Evolutionary conservation across 2,797 vertebrate genomes (phyloP).

Genomic region (Emys orbicularis): DNA sequence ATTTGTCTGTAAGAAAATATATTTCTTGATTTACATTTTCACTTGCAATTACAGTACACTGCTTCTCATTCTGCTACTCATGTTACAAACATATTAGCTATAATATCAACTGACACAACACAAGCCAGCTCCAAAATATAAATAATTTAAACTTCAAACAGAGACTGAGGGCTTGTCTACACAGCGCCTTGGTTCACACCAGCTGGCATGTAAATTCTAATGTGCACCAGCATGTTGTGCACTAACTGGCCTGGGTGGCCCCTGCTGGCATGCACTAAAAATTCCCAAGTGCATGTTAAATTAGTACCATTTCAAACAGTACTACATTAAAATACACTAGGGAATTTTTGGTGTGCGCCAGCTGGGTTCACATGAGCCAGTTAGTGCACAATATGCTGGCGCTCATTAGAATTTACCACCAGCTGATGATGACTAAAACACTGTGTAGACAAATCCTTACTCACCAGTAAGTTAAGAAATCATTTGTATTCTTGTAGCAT

Average conservation of each 20-base stretch:
- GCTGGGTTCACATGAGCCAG: background rate
- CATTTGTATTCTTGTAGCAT: background rate
- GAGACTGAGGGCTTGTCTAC: background rate
- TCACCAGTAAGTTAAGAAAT: background rate
- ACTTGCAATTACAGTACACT: background rate
- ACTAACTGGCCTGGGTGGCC: background rate
- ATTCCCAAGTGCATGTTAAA: background rate
- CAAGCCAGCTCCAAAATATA: background rate
- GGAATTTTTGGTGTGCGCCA: background rate
- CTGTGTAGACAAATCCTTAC: background rate
- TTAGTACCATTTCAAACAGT: background rate
- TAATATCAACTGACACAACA: background rate
- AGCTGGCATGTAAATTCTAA: background rate
- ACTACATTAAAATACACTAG: background rate
- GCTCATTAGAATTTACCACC: too few species aligned
- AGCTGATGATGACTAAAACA: too few species aligned
- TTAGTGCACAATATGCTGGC: too few species aligned
- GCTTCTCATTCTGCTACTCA: background rate
- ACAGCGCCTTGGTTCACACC: background rate
- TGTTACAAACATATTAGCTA: background rate
- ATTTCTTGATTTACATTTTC: background rate
- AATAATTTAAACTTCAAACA: background rate
- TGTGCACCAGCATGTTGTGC: background rate
- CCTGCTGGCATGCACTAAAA: background rate
- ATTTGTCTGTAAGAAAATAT: conserved; percentile 68